Percentiles rank a stretch among this genome's conserved stretches.
These are phyloP conservation scores for Cheiracanthium punctorium DNA, from an alignment of 2,888 invertebrate genomes.

Conservation along the genomic window DNA sequence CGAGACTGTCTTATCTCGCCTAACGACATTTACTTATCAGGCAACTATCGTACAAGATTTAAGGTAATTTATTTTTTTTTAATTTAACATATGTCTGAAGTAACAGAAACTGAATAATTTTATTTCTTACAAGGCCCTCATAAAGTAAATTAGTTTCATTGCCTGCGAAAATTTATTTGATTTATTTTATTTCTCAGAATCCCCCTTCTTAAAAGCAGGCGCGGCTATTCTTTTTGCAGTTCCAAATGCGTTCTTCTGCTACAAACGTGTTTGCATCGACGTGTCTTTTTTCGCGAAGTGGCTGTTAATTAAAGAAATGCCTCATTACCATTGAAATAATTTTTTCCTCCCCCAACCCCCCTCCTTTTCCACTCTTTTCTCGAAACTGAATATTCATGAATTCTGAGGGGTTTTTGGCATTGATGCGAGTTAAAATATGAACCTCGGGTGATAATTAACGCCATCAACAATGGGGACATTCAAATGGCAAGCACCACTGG, in stretches of 20 bases:
- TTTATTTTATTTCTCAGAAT: too few species aligned
- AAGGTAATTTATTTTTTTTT: too few species aligned
- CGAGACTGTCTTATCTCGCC: too few species aligned
- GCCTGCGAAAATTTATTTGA: too few species aligned
- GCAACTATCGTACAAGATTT: too few species aligned
- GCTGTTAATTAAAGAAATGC: conserved; percentile 2
- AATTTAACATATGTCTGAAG: too few species aligned
- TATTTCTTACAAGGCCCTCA: too few species aligned
- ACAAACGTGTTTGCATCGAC: background rate
- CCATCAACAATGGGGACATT: background rate
- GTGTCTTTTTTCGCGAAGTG: background rate
- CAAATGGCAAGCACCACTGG: background rate
- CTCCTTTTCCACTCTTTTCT: background rate
- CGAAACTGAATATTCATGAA: background rate
- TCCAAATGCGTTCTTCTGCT: background rate
- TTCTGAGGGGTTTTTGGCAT: background rate
- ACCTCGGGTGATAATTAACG: background rate
- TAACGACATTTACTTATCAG: too few species aligned
- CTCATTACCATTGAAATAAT: background rate
- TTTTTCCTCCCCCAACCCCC: too few species aligned
- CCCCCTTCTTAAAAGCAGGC: background rate
- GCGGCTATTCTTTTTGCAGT: background rate
- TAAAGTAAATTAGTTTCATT: too few species aligned
- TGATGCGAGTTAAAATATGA: background rate
- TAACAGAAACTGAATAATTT: too few species aligned